These are phyloP conservation scores for Amia ocellicauda DNA, from an alignment of 2,113 vertebrate genomes.

Conservation along the genomic window DNA sequence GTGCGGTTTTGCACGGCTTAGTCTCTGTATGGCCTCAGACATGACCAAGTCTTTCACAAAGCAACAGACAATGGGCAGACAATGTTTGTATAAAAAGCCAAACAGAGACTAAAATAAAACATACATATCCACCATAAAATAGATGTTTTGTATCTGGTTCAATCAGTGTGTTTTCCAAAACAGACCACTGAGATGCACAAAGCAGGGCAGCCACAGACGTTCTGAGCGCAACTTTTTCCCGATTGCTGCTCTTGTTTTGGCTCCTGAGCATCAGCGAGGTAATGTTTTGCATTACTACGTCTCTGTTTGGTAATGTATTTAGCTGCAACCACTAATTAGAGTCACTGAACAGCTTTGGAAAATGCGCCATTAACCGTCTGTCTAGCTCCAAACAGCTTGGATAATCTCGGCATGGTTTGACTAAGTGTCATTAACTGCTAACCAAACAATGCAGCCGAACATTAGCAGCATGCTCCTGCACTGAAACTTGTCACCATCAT, in stretches of 20 bases:
- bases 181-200: slow-evolving; percentile 16
- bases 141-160: slow-evolving; percentile 20
- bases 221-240: slow-evolving; percentile 10
- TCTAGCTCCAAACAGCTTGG: slow-evolving; percentile 24
- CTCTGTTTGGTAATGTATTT: slow-evolving; percentile 15
- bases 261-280: slow-evolving; percentile 14
- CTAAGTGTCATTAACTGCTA: slow-evolving; percentile 28
- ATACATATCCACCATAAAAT: slow-evolving; percentile 16
- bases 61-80: no score
- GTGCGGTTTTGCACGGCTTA: no score
- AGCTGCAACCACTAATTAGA: no score
- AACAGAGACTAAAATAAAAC: slow-evolving; percentile 11
- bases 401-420: slow-evolving; percentile 21
- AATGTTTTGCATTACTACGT: slow-evolving; percentile 17
- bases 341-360: slow-evolving; percentile 2
- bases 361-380: slow-evolving; percentile 24
- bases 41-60: no score
- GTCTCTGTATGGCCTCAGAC: no score
- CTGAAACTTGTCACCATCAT: neutral
- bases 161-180: slow-evolving; percentile 32
- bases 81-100: no score
- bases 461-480: neutral
- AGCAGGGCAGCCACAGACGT: slow-evolving; percentile 17
- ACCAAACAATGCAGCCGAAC: slow-evolving; percentile 17
- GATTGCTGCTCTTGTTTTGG: slow-evolving; percentile 5